Base-by-base conservation (phyloP, 1,140 invertebrate species). In the Eurytemora carolleeae region DNA sequence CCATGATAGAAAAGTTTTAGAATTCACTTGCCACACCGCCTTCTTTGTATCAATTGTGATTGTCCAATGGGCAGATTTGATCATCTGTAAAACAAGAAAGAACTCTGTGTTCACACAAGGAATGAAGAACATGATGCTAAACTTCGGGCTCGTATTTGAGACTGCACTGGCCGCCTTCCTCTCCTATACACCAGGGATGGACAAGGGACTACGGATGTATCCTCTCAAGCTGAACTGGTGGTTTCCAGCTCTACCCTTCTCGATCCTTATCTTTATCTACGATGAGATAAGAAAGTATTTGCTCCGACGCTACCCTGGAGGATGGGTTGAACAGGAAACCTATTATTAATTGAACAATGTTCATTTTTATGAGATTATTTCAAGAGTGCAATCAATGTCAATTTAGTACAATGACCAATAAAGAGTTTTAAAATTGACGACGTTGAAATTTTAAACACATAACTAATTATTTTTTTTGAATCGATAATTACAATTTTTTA, bases 121-220 rank as follows among this genome's bases (percentile, higher is more conserved):
- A 71, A 81, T 83, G 80, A 77, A 78, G 18, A 87, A 86, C 69
- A 82, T 81, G 78, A 76, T 82, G n/a, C 69, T 87, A 1, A 87
- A 87, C 70, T 79, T 85, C 67, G 78, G 82, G n/a, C 74, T 87
- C n/a, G 67, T 84, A 3, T 82, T 87, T 66, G 85, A 87, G 71
- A 80, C 82, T 0, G 67, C 76, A 21, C 69, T 86, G 31, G 84
- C 84, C 1, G 76, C 76, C 21, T 72, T 83, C 64, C 71, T 87
- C 1, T 76, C 80, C 1, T 87, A 87, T 68, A 76, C 80, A 21
- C 85, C 85, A 3, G 79, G 80, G 26, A 82, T 84, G 70, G 78
- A 81, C 66, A 79, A 77, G 31, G 74, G 82, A 60, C 73, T 78
- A 53, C 68, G 76, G 24, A 76, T 78, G 74, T 76, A 77, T 65